Evolutionary conservation across 2,797 vertebrate genomes (phyloP).

Genomic region (Scarus forsteni): DNA sequence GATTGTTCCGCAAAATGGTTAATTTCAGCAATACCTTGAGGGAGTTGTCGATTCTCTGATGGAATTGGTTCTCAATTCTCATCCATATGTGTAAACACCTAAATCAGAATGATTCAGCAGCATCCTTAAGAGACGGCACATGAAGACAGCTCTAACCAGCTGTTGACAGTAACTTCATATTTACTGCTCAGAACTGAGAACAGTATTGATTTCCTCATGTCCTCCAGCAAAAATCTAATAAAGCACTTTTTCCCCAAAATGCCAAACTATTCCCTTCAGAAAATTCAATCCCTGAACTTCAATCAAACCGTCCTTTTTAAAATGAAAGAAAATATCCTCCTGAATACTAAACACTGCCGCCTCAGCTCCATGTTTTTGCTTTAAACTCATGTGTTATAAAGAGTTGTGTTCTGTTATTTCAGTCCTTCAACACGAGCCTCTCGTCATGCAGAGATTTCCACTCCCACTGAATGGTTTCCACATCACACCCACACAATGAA

Average conservation of each 20-base stretch:
- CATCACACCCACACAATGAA: constrained; percentile 34
- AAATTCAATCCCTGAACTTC: background rate
- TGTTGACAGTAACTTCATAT: constrained; percentile 2
- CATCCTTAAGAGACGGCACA: no score
- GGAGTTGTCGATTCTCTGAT: no score
- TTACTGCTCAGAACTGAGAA: background rate
- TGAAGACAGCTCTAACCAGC: no score
- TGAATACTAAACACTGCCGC: background rate
- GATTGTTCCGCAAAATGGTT: no score
- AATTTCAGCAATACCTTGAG: no score
- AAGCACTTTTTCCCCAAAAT: constrained; percentile 1
- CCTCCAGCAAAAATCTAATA: background rate
- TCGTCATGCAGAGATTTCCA: constrained; percentile 12
- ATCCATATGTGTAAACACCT: no score
- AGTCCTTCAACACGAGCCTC: background rate
- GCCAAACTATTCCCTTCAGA: background rate
- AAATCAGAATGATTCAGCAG: no score
- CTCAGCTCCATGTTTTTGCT: background rate
- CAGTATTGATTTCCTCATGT: background rate
- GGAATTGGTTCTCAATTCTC: no score
- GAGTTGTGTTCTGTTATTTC: background rate
- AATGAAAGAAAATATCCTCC: background rate
- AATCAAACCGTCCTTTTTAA: background rate
- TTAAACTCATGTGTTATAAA: background rate
- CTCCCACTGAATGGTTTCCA: constrained; percentile 29